phyloP scores from a whole-genome alignment of 2,888 invertebrate species.

The Sicus ferrugineus region DNA sequence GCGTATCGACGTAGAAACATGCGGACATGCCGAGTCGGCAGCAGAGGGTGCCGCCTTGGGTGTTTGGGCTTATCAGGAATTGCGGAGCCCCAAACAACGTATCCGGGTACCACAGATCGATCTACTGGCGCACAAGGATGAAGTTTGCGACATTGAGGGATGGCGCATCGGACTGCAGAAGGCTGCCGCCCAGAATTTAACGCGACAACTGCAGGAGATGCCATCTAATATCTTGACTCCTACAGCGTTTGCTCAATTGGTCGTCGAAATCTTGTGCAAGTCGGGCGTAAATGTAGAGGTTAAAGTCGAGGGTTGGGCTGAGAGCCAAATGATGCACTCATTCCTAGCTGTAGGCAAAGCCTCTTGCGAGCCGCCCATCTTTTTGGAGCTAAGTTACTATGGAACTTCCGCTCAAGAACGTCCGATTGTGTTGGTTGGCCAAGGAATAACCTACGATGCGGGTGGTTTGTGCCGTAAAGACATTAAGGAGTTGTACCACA shows the following conservation, averaged over 20 bases:
- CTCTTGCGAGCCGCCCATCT: constrained; percentile 80
- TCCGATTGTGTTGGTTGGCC: constrained; percentile 78
- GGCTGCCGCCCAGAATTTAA: constrained; percentile 82
- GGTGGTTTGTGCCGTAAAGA: constrained; percentile 78
- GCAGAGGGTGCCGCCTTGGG: constrained; percentile 79
- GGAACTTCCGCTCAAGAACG: constrained; percentile 70
- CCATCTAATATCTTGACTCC: constrained; percentile 84
- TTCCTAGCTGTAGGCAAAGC: constrained; percentile 80
- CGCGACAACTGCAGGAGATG: constrained; percentile 79
- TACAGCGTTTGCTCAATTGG: constrained; percentile 77
- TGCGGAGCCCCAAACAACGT: constrained; percentile 51
- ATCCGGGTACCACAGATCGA: constrained; percentile 55
- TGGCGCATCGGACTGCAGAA: constrained; percentile 78
- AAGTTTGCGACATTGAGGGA: constrained; percentile 73
- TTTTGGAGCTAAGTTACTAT: constrained; percentile 79
- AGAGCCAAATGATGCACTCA: constrained; percentile 80
- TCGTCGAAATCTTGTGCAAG: constrained; percentile 62
- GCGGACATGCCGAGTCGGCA: constrained; percentile 77
- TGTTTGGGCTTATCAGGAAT: constrained; percentile 74
- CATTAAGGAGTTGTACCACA: constrained; percentile 69
- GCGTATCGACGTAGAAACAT: constrained; percentile 75
- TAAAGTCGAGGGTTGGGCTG: constrained; percentile 73
- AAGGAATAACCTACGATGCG: constrained; percentile 73
- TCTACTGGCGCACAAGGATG: constrained; percentile 69
- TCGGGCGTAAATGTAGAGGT: constrained; percentile 62